Base-by-base conservation (phyloP, 2,888 invertebrate species). In the Drosophila villosipedis region DNA sequence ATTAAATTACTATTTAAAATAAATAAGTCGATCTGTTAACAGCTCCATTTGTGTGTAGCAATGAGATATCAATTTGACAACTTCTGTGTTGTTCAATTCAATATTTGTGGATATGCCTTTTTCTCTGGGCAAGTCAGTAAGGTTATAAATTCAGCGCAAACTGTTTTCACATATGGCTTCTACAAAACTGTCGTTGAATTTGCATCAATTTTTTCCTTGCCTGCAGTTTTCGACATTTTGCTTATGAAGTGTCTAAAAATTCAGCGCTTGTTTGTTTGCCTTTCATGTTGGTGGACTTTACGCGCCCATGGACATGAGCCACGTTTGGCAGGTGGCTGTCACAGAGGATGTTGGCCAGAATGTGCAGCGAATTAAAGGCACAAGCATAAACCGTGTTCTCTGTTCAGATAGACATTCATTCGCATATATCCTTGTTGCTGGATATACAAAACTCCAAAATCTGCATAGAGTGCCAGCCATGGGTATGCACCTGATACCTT, bases 281-380 rank as follows among this genome's bases (percentile, higher is more conserved):
- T 79, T 90, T 83, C 90, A 90, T 83, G 88, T 88, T 86, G 83
- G 81, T 83, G 86, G 86, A 86, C 90, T 88, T 88, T 83, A 81
- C 77, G 83, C 76, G 66, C 68, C 76, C 74, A 75, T 84, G 80
- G 71, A 75, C 82, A 78, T 72, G 58, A 74, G 68, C 71, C 63
- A 72, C 62, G 49, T 53, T 30, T 70, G 22, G 37, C 47, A 41
- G 39, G 31, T 47, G 25, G 47, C 16, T 47, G 47, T 47, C 25
- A 25, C 47, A 25, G 25, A 9, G 28, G 43, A 53, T 35, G 52
- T 43, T 60, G 49, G 25, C 47, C 43, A 54, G 76, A 55, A 57
- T 71, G 61, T 61, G 57, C 58, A 68, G n/a, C n/a, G 35, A 61
- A 54, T 67, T 58, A 49, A 60, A 59, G 59, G 64, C 55, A 35